phyloP scores from a whole-genome alignment of 2,113 vertebrate species.

The Phylloscopus trochilus region DNA sequence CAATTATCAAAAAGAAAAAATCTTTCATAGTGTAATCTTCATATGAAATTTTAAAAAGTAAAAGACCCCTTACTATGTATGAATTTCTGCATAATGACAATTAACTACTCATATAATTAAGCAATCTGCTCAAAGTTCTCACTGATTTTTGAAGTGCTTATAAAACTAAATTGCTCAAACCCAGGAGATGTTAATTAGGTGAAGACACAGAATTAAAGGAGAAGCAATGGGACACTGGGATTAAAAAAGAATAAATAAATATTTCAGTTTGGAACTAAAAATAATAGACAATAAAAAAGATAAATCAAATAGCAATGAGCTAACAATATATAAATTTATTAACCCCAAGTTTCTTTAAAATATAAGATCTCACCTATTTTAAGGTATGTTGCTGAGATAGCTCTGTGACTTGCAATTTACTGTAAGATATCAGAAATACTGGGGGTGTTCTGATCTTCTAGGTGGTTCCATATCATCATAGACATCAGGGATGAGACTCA shows the following conservation, averaged over 20 bases:
- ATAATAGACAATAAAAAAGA: background rate
- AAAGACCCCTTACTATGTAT: constrained; percentile 41
- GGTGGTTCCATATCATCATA: background rate
- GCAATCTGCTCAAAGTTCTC: constrained; percentile 18
- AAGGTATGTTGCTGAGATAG: background rate
- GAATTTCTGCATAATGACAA: constrained; percentile 13
- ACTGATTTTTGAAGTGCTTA: constrained; percentile 65
- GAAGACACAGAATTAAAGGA: constrained; percentile 30
- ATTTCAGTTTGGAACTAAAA: background rate
- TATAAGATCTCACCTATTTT: background rate
- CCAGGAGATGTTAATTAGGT: constrained; percentile 62
- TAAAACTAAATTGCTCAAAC: constrained; percentile 62
- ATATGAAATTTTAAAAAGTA: constrained; percentile 41
- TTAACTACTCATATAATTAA: constrained; percentile 59
- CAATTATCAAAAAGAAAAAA: background rate
- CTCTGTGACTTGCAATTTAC: background rate
- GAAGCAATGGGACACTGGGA: background rate
- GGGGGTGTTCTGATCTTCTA: background rate
- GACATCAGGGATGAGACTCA: background rate
- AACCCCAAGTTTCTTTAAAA: background rate
- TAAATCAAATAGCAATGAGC: background rate
- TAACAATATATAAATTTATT: background rate
- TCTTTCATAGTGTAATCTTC: background rate
- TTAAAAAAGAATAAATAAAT: constrained; percentile 23
- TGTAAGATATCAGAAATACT: background rate